Evolutionary conservation across 2,113 vertebrate genomes (phyloP).

Genomic region (Nyctereutes procyonoides): DNA sequence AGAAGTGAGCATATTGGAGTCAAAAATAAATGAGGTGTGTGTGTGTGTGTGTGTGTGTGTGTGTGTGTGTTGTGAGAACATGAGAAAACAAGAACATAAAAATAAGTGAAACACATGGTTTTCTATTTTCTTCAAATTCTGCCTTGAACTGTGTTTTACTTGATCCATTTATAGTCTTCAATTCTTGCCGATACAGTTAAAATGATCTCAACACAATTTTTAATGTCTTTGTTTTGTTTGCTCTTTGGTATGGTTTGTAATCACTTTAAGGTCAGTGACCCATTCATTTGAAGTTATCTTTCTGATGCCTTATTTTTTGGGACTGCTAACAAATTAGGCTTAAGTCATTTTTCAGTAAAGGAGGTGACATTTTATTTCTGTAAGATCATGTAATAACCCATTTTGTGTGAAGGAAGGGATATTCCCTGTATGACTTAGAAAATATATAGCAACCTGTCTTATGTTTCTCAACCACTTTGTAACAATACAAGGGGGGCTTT

Average conservation of each 20-base stretch:
- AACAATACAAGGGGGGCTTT: background rate
- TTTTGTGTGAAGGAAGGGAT: background rate
- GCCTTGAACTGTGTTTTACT: background rate
- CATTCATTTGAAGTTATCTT: conserved; percentile 11
- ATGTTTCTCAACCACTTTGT: background rate
- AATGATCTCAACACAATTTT: background rate
- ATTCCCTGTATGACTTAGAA: background rate
- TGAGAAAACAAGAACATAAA: background rate
- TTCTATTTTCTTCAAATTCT: conserved; percentile 41
- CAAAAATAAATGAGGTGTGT: background rate
- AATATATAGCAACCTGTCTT: background rate
- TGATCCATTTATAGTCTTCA: background rate
- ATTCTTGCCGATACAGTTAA: background rate
- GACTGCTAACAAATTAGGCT: background rate
- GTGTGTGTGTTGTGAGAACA: background rate
- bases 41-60: background rate
- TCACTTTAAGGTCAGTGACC: background rate
- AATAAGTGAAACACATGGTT: background rate
- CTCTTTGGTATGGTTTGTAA: background rate
- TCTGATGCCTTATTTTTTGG: background rate
- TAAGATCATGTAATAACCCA: background rate
- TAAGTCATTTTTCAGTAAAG: background rate
- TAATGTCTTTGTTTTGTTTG: background rate
- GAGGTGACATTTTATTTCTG: conserved; percentile 14
- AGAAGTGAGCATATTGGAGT: background rate